Percentiles rank a stretch among this genome's conserved stretches.
Evolutionary conservation across 2,888 invertebrate genomes (phyloP).

Genomic region (Himalopsyche japonica): DNA sequence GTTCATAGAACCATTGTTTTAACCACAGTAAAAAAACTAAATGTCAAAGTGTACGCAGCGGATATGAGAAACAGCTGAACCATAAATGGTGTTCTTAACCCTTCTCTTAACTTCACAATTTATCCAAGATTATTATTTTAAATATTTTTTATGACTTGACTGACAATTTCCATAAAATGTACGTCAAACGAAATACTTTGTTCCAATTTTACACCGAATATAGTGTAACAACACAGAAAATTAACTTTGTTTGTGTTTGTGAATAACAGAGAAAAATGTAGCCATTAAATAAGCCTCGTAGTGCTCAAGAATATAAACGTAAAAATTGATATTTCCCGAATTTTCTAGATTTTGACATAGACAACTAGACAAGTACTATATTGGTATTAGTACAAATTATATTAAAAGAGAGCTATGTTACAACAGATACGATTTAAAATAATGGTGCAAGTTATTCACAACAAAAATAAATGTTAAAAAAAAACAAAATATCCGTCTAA

Average conservation of each 20-base stretch:
- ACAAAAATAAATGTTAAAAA: no score
- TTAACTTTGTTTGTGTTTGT: not conserved
- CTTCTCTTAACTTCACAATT: not conserved
- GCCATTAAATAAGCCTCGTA: not conserved
- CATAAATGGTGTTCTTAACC: not conserved
- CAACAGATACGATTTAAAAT: no score
- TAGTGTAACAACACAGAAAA: not conserved
- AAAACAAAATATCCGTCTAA: no score
- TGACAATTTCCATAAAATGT: not conserved
- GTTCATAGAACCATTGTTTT: not conserved
- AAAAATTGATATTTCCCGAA: not conserved
- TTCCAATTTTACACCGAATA: not conserved
- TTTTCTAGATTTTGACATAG: not conserved
- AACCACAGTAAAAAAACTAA: not conserved
- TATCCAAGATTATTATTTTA: not conserved
- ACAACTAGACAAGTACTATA: no score
- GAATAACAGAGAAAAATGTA: constrained; percentile 7
- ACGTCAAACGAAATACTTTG: no score
- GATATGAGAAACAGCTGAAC: not conserved
- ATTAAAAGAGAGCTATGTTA: no score
- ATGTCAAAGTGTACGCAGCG: not conserved
- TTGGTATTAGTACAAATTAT: no score
- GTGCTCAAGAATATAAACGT: no score
- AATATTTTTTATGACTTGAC: no score
- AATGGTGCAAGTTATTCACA: no score